Conservation (phyloP, 2,888 invertebrate genomes). For the Operophtera brumata region DNA sequence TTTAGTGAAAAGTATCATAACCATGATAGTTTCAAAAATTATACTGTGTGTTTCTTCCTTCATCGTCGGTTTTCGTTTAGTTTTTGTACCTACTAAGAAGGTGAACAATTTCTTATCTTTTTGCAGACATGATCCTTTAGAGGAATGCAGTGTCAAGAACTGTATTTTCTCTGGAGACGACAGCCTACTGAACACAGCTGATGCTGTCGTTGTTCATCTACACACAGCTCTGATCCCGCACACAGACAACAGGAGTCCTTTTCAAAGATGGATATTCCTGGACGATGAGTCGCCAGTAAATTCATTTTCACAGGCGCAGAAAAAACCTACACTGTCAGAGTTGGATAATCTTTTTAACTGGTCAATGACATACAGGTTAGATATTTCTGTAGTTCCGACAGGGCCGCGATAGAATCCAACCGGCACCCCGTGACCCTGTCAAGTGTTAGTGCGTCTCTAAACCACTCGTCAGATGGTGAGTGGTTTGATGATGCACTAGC, state of each 20-base stretch:
- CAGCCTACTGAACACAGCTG: constrained; percentile 70
- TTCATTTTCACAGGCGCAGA: constrained; percentile 70
- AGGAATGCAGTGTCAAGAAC: constrained; percentile 81
- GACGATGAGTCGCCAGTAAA: constrained; percentile 85
- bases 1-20: no score
- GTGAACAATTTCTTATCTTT: not conserved
- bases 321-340: constrained; percentile 51
- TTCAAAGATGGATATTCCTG: constrained; percentile 85
- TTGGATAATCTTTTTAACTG: constrained; percentile 85
- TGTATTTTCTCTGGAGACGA: constrained; percentile 82
- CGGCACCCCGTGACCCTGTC: no score
- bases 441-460: no score
- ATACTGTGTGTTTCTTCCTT: no score
- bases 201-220: constrained; percentile 82
- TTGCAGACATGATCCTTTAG: constrained; percentile 76
- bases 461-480: no score
- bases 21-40: no score
- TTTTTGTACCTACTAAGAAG: no score
- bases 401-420: no score
- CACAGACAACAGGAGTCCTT: constrained; percentile 43
- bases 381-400: no score
- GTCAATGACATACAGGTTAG: constrained; percentile 85
- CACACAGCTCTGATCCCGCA: constrained; percentile 62
- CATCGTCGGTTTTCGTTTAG: no score
- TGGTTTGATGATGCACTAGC: no score